Conservation (phyloP, 2,888 invertebrate genomes). For the Anthrax anthrax region DNA sequence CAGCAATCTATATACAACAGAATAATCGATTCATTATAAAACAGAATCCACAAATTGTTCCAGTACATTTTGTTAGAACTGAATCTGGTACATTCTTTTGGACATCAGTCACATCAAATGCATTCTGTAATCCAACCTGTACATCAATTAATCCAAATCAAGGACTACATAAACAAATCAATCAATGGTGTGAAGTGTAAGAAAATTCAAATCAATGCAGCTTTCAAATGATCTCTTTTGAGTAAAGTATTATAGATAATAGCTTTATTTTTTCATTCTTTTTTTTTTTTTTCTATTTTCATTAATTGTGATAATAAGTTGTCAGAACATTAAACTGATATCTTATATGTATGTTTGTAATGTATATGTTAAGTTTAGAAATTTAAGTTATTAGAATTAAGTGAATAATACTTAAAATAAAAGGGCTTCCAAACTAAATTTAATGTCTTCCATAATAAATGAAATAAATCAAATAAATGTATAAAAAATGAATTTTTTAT, state of each 20-base stretch:
- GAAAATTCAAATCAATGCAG: neutral
- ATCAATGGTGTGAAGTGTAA: conserved; percentile 2
- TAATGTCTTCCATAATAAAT: no score
- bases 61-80: conserved; percentile 3
- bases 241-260: neutral
- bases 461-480: no score
- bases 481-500: no score
- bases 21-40: neutral
- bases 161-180: neutral
- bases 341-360: neutral
- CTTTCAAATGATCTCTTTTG: conserved; percentile 5
- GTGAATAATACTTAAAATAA: no score
- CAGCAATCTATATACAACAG: neutral
- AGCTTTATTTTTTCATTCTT: no score
- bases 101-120: neutral
- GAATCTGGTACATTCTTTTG: conserved; percentile 4
- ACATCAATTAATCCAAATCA: neutral
- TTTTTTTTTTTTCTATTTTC: no score
- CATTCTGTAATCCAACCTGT: neutral
- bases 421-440: no score
- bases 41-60: neutral
- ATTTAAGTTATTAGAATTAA: no score
- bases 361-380: no score
- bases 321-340: neutral
- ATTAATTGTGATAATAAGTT: neutral